A percentile compares a stretch with the other conserved stretches of the same genome.
These are phyloP conservation scores for Sympetrum striolatum DNA, from an alignment of 2,888 invertebrate species.

Conservation along the genomic window DNA sequence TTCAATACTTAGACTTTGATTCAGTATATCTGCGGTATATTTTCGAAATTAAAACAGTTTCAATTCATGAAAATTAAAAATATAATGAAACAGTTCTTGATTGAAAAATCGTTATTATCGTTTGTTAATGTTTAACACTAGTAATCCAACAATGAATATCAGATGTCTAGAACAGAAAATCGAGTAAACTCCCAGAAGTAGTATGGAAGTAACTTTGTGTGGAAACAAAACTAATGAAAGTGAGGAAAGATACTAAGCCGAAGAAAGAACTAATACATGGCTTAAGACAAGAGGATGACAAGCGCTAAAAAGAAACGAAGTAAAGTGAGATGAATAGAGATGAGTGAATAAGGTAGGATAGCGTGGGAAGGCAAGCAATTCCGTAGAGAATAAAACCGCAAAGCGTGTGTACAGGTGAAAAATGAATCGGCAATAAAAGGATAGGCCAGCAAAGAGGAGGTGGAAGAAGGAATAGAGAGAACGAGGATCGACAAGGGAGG, in stretches of 20 bases:
- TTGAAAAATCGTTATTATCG: no score
- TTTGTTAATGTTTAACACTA: no score
- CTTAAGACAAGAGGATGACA: not conserved
- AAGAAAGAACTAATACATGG: not conserved
- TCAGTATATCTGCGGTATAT: no score
- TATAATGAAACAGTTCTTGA: no score
- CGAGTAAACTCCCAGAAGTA: no score
- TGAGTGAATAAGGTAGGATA: not conserved
- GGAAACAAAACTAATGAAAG: not conserved
- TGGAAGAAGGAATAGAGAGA: not conserved
- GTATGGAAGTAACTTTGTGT: not conserved
- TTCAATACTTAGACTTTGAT: no score
- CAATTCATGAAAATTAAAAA: no score
- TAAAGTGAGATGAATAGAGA: not conserved
- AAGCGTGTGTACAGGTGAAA: not conserved
- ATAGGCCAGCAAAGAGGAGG: not conserved
- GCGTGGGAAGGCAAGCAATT: not conserved
- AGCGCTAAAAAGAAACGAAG: not conserved
- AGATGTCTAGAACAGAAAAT: no score
- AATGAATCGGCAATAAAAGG: not conserved
- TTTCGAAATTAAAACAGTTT: no score
- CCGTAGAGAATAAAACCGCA: not conserved
- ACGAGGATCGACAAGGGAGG: not conserved
- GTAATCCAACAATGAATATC: no score
- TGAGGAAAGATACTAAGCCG: not conserved